Conservation (phyloP, 2,797 vertebrate species). For the Galaxias olidus region DNA sequence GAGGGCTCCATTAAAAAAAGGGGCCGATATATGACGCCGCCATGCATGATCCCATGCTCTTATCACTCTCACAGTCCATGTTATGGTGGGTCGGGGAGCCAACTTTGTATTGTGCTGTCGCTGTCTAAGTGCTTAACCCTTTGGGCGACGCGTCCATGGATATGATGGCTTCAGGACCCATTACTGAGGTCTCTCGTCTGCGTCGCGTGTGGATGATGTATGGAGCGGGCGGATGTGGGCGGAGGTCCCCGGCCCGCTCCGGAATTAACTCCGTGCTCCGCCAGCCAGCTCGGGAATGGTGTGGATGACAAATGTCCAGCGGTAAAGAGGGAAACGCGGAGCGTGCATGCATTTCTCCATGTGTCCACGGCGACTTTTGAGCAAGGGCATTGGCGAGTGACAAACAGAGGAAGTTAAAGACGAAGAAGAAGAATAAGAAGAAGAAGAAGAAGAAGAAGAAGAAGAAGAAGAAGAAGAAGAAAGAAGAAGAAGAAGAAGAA, state of each 20-base stretch:
- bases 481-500: no score
- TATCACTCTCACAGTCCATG: slow-evolving; percentile 68
- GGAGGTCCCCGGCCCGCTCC: not conserved
- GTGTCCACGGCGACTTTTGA: slow-evolving; percentile 35
- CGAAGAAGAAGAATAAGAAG: slow-evolving; percentile 31
- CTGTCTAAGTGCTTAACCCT: slow-evolving; percentile 71
- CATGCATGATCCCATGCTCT: slow-evolving; percentile 68
- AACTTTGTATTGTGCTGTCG: slow-evolving; percentile 69
- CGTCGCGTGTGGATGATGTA: slow-evolving; percentile 61
- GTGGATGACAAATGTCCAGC: no score
- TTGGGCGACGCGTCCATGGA: slow-evolving; percentile 53
- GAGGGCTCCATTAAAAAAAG: slow-evolving; percentile 69
- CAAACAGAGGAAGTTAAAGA: not conserved
- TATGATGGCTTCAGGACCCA: slow-evolving; percentile 42
- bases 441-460: slow-evolving; percentile 3
- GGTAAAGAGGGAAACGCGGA: no score
- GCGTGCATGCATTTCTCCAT: not conserved
- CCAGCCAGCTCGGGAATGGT: slow-evolving; percentile 37
- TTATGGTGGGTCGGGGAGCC: slow-evolving; percentile 65
- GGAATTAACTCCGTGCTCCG: slow-evolving; percentile 57
- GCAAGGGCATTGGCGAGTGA: slow-evolving; percentile 33
- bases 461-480: slow-evolving; percentile 19
- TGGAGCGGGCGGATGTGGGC: slow-evolving; percentile 21
- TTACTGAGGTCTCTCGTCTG: slow-evolving; percentile 44
- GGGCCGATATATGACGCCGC: slow-evolving; percentile 66